Base-by-base conservation (phyloP, 1,140 invertebrate species). In the Drosophila pseudoobscura region DNA sequence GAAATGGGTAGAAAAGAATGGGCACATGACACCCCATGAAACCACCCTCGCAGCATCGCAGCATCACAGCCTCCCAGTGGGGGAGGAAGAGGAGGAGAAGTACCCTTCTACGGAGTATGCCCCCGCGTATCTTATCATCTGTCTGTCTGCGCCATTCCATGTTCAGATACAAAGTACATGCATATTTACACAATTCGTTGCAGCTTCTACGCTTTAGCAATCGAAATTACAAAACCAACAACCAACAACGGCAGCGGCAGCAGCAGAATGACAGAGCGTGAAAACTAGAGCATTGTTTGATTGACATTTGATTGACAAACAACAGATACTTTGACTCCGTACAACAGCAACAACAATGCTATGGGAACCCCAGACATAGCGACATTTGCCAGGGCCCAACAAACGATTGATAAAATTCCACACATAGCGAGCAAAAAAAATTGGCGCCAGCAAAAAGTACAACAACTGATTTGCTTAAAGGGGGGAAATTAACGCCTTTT, bases 171-270 rank as follows among this genome's bases (percentile, higher is more conserved):
- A 84, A 80, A 87, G 82, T 72, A 88, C 83, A 88, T 88, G 83
- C 75, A 88, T 88, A 88, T 88, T 88, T 88, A 88, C 83, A 88
- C 83, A 88, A 88, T 83, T 88, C 72, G 62, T 75, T 75, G 84
- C 84, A 88, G 83, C 83, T 88, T 88, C 83, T 88, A 83, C 83
- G 83, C 83, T 88, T 88, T 88, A 88, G 83, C 83, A 88, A 88
- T 88, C 83, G 24, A 88, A 88, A 88, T 83, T 88, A 88, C 83
- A 76, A 73, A 68, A 75, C 46, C 52, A 39, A 39, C 35, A 39
- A 39, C 35, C 45, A 66, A 41, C 64, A 71, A 43, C 55, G 65
- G 49, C 57, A 79, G 20, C 22, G 57, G 41, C 35, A 43, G 22
- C 56, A 35, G 41, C 1, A 13, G 11, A 39, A 31, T 57, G 65